These are phyloP conservation scores for Trematocara nigrifrons DNA, from an alignment of 2,113 vertebrate genomes.

Conservation along the genomic window DNA sequence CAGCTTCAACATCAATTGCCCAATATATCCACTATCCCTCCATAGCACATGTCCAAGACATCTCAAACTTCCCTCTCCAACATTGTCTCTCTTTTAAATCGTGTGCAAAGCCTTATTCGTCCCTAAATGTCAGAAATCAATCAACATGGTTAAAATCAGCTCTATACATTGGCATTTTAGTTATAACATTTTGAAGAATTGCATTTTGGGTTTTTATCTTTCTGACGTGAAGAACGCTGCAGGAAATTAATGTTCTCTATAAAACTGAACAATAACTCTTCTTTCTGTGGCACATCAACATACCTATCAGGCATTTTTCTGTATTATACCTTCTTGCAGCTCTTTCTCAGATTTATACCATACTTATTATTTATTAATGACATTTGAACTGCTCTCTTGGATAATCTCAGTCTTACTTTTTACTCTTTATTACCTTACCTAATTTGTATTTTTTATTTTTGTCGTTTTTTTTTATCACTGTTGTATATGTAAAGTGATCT, in stretches of 20 bases:
- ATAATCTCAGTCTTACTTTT: background rate
- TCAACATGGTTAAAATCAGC: background rate
- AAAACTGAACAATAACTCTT: background rate
- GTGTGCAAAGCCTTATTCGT: background rate
- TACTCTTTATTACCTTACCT: background rate
- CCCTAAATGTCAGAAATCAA: background rate
- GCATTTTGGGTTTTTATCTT: background rate
- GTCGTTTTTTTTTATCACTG: rapidly evolving
- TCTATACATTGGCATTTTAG: background rate
- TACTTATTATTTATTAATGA: background rate
- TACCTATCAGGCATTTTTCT: background rate
- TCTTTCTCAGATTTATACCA: rapidly evolving
- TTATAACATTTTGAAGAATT: background rate
- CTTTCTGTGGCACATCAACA: background rate
- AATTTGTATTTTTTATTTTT: background rate
- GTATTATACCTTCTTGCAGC: background rate
- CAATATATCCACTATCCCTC: background rate
- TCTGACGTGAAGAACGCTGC: background rate
- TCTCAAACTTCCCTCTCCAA: background rate
- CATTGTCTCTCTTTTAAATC: background rate
- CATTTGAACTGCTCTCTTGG: background rate
- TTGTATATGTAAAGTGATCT: background rate
- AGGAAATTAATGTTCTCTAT: background rate
- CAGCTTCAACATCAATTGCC: background rate
- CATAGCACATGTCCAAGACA: background rate